Evolutionary conservation across 2,888 invertebrate species (phyloP).

Genomic region (Cyaniris semiargus): DNA sequence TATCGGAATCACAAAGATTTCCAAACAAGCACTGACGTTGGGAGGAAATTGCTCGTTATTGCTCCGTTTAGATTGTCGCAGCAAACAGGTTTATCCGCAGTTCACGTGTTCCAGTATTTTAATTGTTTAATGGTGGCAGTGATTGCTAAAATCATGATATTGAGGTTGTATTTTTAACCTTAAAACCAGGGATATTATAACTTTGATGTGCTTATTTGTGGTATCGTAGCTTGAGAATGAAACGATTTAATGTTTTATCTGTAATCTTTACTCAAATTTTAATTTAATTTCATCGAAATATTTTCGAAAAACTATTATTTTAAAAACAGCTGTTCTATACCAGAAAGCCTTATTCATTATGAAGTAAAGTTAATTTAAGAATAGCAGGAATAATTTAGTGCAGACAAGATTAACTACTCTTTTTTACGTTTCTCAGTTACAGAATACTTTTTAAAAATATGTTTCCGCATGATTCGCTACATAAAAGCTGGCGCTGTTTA

Average conservation of each 20-base stretch:
- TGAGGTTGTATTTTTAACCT: background rate
- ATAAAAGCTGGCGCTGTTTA: background rate
- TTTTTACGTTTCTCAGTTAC: background rate
- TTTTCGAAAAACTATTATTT: too few relatives aligned
- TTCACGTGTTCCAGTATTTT: conserved; percentile 11
- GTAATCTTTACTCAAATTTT: too few relatives aligned
- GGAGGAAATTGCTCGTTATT: conserved; percentile 15
- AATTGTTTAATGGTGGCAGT: background rate
- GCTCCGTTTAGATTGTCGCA: conserved; percentile 6
- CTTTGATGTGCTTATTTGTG: too few relatives aligned
- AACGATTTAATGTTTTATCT: too few relatives aligned
- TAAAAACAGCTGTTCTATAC: too few relatives aligned
- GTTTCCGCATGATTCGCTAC: conserved; percentile 5
- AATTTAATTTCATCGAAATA: too few relatives aligned
- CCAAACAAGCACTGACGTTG: conserved; percentile 10
- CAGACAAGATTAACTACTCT: background rate
- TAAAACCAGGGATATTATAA: background rate
- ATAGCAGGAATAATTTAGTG: background rate
- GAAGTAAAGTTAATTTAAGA: background rate
- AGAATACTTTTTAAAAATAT: background rate
- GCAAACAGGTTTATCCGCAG: conserved; percentile 16
- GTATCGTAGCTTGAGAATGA: too few relatives aligned
- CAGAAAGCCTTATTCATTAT: background rate
- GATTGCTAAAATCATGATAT: background rate
- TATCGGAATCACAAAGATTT: conserved; percentile 17